Evolutionary conservation across 2,888 invertebrate species (phyloP), one percentile per base, ranked within the genome.

Genomic region (Caenorhabditis sp.): DNA sequence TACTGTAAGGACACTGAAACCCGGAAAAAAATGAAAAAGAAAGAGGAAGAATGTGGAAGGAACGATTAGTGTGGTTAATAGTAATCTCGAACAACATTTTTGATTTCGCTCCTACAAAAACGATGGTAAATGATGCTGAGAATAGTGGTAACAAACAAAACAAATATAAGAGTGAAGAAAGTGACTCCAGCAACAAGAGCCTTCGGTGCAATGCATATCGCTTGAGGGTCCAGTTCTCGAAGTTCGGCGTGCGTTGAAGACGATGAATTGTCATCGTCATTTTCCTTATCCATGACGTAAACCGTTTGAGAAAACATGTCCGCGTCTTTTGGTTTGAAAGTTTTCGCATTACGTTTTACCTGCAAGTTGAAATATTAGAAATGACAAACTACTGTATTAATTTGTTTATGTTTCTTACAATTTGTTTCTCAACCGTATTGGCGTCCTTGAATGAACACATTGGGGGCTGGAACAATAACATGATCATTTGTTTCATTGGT

Each of bases 221-320:
- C 50, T 35, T 79, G 50, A 3, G 70, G 64, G 13, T 64, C 71
- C 24, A 71, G n/a, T 35, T 79, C 71, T n/a, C 79, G 65, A 13
- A 74, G 35, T 56, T 80, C 68, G 20, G 62, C 80, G 2, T 47
- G 47, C 35, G 58, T 22, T 3, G 51, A 50, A 13, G 61, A 15
- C 24, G 35, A 35, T 1, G 50, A 13, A 22, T 56, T 69, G 11
- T 79, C 77, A 28, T 84, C 82, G 20, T 79, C n/a, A n/a, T n/a
- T 87, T 0, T 87, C 86, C 20, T 79, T 77, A 56, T 91, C 91
- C 60, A 91, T 80, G 9, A 91, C 92, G 61, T 89, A 90, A 26
- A 91, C 84, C 4, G 88, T 90, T 78, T 91, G 90, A 0, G 91
- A 91, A 53, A 87, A 85, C 65, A 91, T 87, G 62, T 91, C 91